These are phyloP conservation scores for Lasioglossum pauxillum DNA, from an alignment of 2,888 invertebrate species.

Conservation along the genomic window DNA sequence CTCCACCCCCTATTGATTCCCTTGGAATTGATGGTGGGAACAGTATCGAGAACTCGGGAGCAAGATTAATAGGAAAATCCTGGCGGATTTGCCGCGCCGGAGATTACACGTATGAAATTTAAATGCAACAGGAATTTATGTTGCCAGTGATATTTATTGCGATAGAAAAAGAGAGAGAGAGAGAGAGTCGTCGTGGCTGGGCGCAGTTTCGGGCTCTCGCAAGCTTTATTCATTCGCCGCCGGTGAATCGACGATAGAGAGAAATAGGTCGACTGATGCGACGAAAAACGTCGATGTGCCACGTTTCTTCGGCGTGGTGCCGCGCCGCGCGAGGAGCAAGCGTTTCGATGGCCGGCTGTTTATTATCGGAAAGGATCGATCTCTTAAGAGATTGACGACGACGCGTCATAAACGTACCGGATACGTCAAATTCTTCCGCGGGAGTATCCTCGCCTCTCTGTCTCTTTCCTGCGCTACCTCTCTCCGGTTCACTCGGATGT, in stretches of 20 bases:
- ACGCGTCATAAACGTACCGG: background rate
- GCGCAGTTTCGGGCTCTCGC: slow-evolving; percentile 4
- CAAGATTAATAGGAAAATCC: slow-evolving; percentile 42
- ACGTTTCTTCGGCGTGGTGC: slow-evolving; percentile 1
- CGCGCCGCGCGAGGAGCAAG: background rate
- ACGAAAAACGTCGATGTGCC: slow-evolving; percentile 28
- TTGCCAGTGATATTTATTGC: slow-evolving; percentile 39
- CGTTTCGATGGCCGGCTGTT: background rate
- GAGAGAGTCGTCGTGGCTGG: background rate
- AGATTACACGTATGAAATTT: slow-evolving; percentile 53
- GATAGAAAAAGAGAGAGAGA: background rate
- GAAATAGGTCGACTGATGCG: slow-evolving; percentile 39
- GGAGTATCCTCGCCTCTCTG: too few relatives aligned
- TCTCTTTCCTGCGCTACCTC: background rate
- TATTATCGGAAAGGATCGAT: slow-evolving; percentile 29
- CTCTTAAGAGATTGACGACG: slow-evolving; percentile 17
- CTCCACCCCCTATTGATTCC: slow-evolving; percentile 10
- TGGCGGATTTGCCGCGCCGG: slow-evolving; percentile 28
- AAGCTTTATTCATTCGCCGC: slow-evolving; percentile 37
- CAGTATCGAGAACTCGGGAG: slow-evolving; percentile 18
- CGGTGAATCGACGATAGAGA: slow-evolving; percentile 36
- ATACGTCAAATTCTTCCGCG: background rate
- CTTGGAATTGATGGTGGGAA: slow-evolving; percentile 21
- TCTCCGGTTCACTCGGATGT: background rate
- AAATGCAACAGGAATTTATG: slow-evolving; percentile 46